These are phyloP conservation scores for Heliconius hewitsoni DNA, from an alignment of 1,140 invertebrate species.

Conservation along the genomic window DNA sequence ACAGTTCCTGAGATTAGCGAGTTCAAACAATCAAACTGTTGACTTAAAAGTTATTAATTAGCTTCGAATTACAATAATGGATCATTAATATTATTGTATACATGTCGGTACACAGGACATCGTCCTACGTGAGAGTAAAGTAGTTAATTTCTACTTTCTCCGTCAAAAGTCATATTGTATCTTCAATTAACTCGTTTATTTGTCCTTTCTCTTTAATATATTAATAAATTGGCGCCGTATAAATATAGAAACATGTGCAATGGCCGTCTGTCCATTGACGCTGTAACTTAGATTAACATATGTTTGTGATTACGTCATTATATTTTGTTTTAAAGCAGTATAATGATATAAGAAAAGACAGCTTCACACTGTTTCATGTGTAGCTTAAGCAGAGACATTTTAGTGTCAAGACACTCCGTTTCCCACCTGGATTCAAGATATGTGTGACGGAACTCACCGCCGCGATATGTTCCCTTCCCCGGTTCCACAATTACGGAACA, in stretches of 20 bases:
- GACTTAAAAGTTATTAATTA: not conserved
- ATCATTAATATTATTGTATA: no score
- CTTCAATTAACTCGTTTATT: not conserved
- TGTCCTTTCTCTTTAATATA: conserved; percentile 3
- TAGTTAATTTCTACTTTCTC: not conserved
- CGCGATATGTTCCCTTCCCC: no score
- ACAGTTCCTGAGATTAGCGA: no score
- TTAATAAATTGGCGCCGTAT: conserved; percentile 12
- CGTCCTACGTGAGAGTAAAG: not conserved
- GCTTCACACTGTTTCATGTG: not conserved
- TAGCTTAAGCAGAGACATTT: no score
- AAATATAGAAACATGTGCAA: not conserved
- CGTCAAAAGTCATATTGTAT: not conserved
- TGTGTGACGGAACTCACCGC: no score
- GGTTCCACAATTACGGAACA: no score
- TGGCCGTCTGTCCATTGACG: conserved; percentile 3
- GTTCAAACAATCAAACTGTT: no score
- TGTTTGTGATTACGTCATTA: not conserved
- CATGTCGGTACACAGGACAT: no score
- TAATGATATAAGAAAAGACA: not conserved
- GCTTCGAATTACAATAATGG: not conserved
- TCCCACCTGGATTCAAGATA: no score
- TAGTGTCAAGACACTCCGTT: no score
- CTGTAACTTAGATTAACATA: not conserved
- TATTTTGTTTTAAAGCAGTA: not conserved